Evolutionary conservation across 2,113 vertebrate species (phyloP).

Genomic region (Xiphophorus hellerii): DNA sequence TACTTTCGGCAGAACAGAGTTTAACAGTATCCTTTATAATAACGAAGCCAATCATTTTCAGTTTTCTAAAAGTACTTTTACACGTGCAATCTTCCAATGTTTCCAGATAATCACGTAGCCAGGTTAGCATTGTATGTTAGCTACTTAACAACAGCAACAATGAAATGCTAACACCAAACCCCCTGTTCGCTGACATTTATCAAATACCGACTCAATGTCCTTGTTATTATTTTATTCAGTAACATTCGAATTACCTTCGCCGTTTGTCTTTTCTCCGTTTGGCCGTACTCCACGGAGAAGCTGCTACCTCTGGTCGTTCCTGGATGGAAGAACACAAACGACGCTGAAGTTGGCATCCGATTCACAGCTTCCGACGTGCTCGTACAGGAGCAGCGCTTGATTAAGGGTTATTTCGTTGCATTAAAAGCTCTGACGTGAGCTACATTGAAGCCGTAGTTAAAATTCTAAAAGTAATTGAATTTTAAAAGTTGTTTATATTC

Average conservation of each 20-base stretch:
- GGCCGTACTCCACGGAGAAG: neutral
- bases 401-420: no score
- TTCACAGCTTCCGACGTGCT: no score
- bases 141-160: neutral
- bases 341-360: no score
- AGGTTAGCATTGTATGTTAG: neutral
- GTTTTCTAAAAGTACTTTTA: neutral
- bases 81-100: neutral
- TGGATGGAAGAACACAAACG: neutral
- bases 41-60: neutral
- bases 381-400: no score
- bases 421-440: no score
- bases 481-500: no score
- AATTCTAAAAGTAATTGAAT: no score
- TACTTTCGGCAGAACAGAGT: neutral
- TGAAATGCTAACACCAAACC: neutral
- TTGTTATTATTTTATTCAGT: neutral
- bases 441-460: no score
- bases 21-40: neutral
- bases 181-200: no score
- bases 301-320: neutral
- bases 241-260: neutral
- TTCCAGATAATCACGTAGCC: neutral
- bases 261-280: neutral
- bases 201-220: fast-evolving